Evolutionary conservation across 1,140 invertebrate species (phyloP).

Genomic region (Drosophila pseudoananassae): DNA sequence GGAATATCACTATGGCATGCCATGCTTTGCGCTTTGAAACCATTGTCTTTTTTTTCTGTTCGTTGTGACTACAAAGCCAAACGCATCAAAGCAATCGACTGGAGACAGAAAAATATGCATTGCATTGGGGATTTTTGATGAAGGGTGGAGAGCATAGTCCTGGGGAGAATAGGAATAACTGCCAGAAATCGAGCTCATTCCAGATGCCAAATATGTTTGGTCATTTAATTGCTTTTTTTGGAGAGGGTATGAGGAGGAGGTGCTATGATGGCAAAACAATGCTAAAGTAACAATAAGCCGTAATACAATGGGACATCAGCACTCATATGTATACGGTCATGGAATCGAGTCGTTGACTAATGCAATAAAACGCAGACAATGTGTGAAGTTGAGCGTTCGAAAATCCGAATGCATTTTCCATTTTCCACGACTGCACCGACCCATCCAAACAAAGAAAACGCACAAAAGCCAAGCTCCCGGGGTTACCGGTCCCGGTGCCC

Average conservation of each 20-base stretch:
- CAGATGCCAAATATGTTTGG: not conserved
- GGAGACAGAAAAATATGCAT: slow-evolving; percentile 12
- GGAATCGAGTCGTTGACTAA: slow-evolving; percentile 43
- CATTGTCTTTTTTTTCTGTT: slow-evolving; percentile 18
- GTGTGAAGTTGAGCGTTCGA: slow-evolving; percentile 76
- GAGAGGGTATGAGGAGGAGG: not conserved
- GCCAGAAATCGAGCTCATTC: not conserved
- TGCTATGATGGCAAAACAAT: slow-evolving; percentile 8
- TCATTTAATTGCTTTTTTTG: slow-evolving; percentile 26
- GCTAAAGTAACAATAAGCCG: slow-evolving; percentile 15
- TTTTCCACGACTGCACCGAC: slow-evolving; percentile 52
- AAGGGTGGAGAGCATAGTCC: not conserved
- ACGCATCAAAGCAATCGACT: slow-evolving; percentile 13
- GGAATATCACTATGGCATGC: slow-evolving; percentile 35
- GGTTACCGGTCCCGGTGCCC: not conserved
- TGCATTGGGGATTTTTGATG: not conserved
- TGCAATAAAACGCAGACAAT: slow-evolving; percentile 78
- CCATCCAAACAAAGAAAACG: slow-evolving; percentile 58
- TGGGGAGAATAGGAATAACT: not conserved
- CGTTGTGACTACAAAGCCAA: slow-evolving; percentile 8
- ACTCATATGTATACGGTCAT: slow-evolving; percentile 13
- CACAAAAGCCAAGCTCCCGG: slow-evolving; percentile 69
- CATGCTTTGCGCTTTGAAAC: not conserved
- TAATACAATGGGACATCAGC: slow-evolving; percentile 12
- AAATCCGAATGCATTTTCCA: slow-evolving; percentile 76